These are phyloP conservation scores for Actenoides hombroni DNA, from an alignment of 2,113 vertebrate species.

Conservation along the genomic window DNA sequence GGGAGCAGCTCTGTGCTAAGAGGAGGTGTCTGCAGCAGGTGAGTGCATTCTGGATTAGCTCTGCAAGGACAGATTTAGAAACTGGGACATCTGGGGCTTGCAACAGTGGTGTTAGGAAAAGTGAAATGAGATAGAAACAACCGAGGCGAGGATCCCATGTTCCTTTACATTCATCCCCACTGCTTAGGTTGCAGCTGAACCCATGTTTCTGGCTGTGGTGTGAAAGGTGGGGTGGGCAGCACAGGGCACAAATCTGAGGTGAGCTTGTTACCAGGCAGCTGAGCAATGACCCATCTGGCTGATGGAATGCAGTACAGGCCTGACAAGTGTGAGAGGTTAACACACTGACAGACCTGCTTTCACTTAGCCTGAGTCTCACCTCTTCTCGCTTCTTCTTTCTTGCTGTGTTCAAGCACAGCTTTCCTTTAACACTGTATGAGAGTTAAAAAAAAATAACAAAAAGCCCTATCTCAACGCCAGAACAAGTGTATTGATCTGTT, in stretches of 20 bases:
- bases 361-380: neutral
- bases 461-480: neutral
- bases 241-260: neutral
- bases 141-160: neutral
- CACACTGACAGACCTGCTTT: neutral
- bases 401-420: neutral
- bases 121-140: neutral
- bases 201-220: fast-evolving
- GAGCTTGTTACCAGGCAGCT: too few relatives aligned
- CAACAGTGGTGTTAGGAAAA: neutral
- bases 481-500: neutral
- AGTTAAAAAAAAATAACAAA: neutral
- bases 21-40: neutral
- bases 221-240: fast-evolving
- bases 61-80: neutral
- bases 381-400: neutral
- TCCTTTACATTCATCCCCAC: neutral
- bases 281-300: neutral
- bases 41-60: neutral
- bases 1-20: neutral
- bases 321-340: neutral
- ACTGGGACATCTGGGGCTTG: neutral
- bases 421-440: neutral
- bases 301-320: fast-evolving
- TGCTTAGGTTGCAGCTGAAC: neutral